Percentiles rank a stretch among this genome's conserved stretches.
Evolutionary conservation across 1,140 invertebrate genomes (phyloP).

Genomic region (Pomacea maculata): DNA sequence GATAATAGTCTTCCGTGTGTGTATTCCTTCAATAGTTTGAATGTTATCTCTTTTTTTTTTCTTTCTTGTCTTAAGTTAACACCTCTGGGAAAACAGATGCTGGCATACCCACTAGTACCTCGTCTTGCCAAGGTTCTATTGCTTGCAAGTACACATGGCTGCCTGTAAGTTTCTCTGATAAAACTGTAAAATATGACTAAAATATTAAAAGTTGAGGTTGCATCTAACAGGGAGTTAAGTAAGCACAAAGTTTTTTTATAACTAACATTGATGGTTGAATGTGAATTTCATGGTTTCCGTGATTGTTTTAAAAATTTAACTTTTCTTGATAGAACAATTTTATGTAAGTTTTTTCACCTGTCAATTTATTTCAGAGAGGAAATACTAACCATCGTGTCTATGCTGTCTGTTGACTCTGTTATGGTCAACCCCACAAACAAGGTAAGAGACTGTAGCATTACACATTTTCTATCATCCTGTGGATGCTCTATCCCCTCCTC

Average conservation of each 20-base stretch:
- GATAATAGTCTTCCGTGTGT: no score
- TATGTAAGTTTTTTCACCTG: background rate
- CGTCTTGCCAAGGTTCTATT: slow-evolving; percentile 86
- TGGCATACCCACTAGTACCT: slow-evolving; percentile 91
- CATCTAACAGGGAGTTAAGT: no score
- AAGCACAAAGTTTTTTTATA: background rate
- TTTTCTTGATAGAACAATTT: background rate
- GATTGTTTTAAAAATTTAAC: background rate
- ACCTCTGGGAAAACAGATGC: slow-evolving; percentile 83
- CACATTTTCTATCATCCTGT: slow-evolving; percentile 44
- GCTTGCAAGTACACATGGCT: slow-evolving; percentile 79
- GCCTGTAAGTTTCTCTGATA: slow-evolving; percentile 71
- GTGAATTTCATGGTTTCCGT: background rate
- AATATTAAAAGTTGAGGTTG: no score
- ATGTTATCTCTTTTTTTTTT: slow-evolving; percentile 5
- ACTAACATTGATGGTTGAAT: background rate
- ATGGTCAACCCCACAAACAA: slow-evolving; percentile 67
- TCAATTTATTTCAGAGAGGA: slow-evolving; percentile 74
- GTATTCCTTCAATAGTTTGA: no score
- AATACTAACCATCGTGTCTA: slow-evolving; percentile 76
- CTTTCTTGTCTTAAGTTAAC: slow-evolving; percentile 72
- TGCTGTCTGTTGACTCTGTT: slow-evolving; percentile 76
- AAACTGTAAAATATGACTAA: no score
- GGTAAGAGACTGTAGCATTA: slow-evolving; percentile 43
- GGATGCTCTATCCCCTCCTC: no score